These are phyloP conservation scores for Epinephelus moara DNA, from an alignment of 2,113 vertebrate species.

Conservation along the genomic window DNA sequence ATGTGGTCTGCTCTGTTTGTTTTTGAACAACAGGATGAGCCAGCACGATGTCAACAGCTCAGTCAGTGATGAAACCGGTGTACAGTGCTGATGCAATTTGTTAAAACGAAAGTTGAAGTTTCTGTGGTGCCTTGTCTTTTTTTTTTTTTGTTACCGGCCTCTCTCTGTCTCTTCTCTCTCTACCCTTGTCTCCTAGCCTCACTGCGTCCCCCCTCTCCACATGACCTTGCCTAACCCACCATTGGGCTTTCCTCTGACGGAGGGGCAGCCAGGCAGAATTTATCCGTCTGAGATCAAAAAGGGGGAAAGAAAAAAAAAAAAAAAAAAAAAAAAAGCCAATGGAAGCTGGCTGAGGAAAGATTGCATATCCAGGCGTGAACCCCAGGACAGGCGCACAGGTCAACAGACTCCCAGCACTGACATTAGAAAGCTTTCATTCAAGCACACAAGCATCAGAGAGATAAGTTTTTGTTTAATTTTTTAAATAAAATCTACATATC, in stretches of 20 bases:
- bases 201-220: conserved; percentile 28
- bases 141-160: neutral
- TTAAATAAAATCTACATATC: neutral
- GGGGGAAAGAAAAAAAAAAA: conserved; percentile 20
- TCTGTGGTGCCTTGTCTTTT: neutral
- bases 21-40: conserved; percentile 4
- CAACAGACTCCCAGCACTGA: conserved; percentile 62
- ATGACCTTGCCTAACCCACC: conserved; percentile 72
- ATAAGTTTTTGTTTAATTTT: neutral
- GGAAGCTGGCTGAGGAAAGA: conserved; percentile 64
- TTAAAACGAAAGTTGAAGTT: conserved; percentile 16
- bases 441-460: conserved; percentile 7
- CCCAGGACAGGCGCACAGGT: conserved; percentile 63
- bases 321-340: conserved; percentile 44
- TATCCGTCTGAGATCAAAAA: conserved; percentile 81
- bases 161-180: conserved; percentile 11
- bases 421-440: conserved; percentile 12
- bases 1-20: conserved; percentile 5
- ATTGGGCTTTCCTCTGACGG: conserved; percentile 63
- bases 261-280: conserved; percentile 79
- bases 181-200: conserved; percentile 18
- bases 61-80: conserved; percentile 31
- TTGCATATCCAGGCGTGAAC: conserved; percentile 74
- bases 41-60: conserved; percentile 1
- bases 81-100: conserved; percentile 11